phyloP scores from a whole-genome alignment of 2,113 vertebrate species.

The Nicator chloris region DNA sequence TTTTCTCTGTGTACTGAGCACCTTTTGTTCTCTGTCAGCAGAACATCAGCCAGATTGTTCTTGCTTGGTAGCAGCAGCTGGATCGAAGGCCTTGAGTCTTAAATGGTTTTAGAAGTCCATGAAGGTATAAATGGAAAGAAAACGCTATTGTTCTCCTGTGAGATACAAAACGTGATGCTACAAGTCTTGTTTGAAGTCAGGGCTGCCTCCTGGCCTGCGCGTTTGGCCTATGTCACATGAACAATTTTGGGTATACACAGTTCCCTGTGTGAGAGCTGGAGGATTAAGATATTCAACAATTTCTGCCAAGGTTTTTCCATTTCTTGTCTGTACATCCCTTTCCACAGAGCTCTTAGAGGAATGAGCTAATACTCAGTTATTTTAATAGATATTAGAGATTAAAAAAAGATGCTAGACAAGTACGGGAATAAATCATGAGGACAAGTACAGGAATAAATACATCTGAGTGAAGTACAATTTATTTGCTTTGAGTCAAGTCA shows the following conservation, averaged over 20 bases:
- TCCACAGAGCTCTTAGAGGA: background rate
- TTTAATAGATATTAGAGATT: conserved; percentile 11
- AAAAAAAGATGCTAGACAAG: background rate
- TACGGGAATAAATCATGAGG: background rate
- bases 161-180: background rate
- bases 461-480: background rate
- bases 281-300: background rate
- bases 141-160: background rate
- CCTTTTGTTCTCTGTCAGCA: background rate
- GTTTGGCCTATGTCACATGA: background rate
- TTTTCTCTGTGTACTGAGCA: background rate
- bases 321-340: background rate
- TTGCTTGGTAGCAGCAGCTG: background rate
- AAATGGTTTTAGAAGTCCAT: background rate
- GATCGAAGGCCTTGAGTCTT: background rate
- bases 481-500: conserved; percentile 9
- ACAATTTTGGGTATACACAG: background rate
- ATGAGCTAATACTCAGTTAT: background rate
- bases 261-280: background rate
- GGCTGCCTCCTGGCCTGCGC: background rate
- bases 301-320: background rate
- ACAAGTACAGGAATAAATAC: background rate
- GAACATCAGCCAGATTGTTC: background rate
- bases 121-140: background rate
- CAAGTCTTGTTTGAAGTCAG: background rate